Conservation (phyloP, 2,113 vertebrate species). For the Channa maculata region DNA sequence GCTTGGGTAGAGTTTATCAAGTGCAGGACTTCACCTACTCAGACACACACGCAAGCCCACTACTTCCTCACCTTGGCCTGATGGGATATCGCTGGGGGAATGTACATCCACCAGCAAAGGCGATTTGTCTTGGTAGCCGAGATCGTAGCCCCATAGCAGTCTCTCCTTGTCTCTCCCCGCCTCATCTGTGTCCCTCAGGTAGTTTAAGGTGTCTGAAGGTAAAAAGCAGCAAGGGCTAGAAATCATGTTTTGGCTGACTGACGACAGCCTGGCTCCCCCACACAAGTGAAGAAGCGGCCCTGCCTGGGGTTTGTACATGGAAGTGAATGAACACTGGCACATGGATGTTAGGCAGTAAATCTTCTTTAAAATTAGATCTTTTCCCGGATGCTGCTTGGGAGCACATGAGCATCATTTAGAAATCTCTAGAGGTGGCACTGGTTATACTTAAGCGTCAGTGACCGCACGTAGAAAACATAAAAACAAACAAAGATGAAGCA, state of each 20-base stretch:
- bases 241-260: constrained; percentile 55
- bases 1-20: constrained; percentile 62
- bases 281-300: constrained; percentile 16
- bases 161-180: constrained; percentile 5
- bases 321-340: constrained; percentile 24
- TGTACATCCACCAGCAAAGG: constrained; percentile 53
- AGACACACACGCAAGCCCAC: constrained; percentile 26
- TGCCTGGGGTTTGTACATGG: constrained; percentile 40
- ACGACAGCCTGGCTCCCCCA: constrained; percentile 41
- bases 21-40: constrained; percentile 50
- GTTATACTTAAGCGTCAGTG: constrained; percentile 25
- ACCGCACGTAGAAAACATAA: background rate
- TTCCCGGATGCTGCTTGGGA: constrained; percentile 16
- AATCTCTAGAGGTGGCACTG: background rate
- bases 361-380: constrained; percentile 34
- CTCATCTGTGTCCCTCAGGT: constrained; percentile 46
- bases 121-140: constrained; percentile 64
- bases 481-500: background rate
- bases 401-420: constrained; percentile 10
- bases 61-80: constrained; percentile 52
- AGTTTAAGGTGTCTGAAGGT: constrained; percentile 38
- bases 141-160: constrained; percentile 29
- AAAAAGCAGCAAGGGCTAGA: constrained; percentile 44
- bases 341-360: constrained; percentile 45
- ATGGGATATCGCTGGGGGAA: constrained; percentile 62